Base-by-base conservation (phyloP, 2,888 invertebrate species). In the Bellardia pandia region DNA sequence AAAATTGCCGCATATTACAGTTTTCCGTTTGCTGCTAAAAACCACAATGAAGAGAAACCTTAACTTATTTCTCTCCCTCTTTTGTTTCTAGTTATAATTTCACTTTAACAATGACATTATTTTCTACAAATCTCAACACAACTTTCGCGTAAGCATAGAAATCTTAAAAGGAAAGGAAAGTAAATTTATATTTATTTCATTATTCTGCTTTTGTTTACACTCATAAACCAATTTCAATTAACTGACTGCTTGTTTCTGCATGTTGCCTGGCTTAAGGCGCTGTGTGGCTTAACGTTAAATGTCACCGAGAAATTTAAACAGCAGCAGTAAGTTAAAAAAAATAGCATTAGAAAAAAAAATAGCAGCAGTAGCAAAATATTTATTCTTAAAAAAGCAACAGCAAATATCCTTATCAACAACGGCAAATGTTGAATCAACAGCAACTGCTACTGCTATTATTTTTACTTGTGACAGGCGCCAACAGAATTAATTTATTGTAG, bases 181-280 rank as follows among this genome's bases (percentile, higher is more conserved):
- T 45, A 68, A 81, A 37, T 5, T 37, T 58, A 53, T 66, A 68
- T 80, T 30, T 68, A 30, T 23, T 9, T 68, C 48, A 14, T 30
- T 48, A n/a, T 58, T 66, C 45, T 56, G 23, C 60, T 79, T 86
- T 66, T 83, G 69, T 76, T 83, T 83, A 76, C 79, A 83, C 83
- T 75, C 75, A 86, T 86, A 79, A 83, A 86, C 83, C 83, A 86
- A 86, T 86, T 86, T 86, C 86, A 86, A 86, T 86, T 83, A 86
- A 71, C 45, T 64, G 75, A 86, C 76, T 79, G 86, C 79, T 83
- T 79, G 86, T 83, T 83, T 71, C 42, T 72, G 76, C 78, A 83
- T 86, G 86, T 86, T 75, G 75, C 45, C 33, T 74, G 42, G 75
- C 78, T 83, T 79, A 86, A 74, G 83, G 83, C 82, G 45, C 64